These are phyloP conservation scores for Lepeophtheirus nordmannii DNA, from an alignment of 2,888 invertebrate genomes.

Conservation along the genomic window DNA sequence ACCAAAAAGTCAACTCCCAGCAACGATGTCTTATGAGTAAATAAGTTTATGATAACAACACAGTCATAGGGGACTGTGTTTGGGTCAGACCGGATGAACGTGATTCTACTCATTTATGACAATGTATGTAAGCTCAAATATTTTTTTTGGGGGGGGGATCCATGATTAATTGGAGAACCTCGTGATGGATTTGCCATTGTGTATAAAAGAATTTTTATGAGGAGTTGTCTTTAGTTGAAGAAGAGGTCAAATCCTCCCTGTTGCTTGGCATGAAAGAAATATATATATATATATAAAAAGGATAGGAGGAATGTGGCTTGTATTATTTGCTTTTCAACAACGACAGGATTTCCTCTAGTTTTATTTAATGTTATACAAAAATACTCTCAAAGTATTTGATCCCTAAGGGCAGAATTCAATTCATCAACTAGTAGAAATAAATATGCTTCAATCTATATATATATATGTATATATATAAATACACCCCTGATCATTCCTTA, in stretches of 20 bases:
- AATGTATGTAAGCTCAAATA: too few species aligned
- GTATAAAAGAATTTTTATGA: not conserved
- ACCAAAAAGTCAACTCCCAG: not conserved
- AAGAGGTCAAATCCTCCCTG: conserved; percentile 2
- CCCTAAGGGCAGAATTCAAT: too few species aligned
- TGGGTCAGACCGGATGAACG: too few species aligned
- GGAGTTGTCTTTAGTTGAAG: not conserved
- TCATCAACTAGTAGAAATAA: too few species aligned
- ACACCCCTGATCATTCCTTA: too few species aligned
- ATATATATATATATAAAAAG: not conserved
- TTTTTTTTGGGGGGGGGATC: not conserved
- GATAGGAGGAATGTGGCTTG: not conserved
- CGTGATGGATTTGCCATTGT: not conserved
- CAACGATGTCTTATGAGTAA: too few species aligned
- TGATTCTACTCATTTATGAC: too few species aligned
- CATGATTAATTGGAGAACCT: not conserved
- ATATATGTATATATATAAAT: too few species aligned
- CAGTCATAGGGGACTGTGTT: too few species aligned
- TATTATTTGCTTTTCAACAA: conserved; percentile 1
- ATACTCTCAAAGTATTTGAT: not conserved
- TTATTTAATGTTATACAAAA: not conserved
- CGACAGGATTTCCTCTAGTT: not conserved
- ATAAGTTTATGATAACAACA: too few species aligned
- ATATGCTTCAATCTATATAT: too few species aligned
- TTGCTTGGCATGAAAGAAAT: not conserved